Base-by-base conservation (phyloP, 1,140 invertebrate species). In the Helicoverpa zea region DNA sequence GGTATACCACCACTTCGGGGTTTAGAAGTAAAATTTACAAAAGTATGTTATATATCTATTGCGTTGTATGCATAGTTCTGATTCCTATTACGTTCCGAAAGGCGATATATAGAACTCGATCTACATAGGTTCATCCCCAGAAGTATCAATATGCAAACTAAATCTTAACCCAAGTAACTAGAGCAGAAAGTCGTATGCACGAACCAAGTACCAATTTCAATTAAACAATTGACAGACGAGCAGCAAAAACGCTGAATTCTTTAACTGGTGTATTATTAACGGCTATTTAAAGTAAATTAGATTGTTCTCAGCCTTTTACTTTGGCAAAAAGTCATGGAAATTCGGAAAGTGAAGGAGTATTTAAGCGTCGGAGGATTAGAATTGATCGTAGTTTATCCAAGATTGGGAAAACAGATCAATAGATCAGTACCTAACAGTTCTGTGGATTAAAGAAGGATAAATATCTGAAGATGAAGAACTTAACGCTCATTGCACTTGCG, bases 301-400 rank as follows among this genome's bases (percentile, higher is more conserved):
- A 61, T 63, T 47, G 56, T 49, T 29, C 35, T 51, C 13, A 43
- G n/a, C 43, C 13, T 77, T 72, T 77, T 23, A 70, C 51, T 29
- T 29, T 3, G 2, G 7, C 54, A 18, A 74, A 74, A 74, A 74
- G 4, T 16, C 13, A n/a, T 68, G 49, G 51, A 66, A 66, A 72
- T 66, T 75, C 51, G 47, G 73, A 81, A 77, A 77, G 73, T 72
- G 43, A 72, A 70, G 52, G 73, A 35, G 73, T 81, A 81, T 81
- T 81, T 81, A 76, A 81, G 58, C 51, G 47, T 2, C 29, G 18
- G 9, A 18, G 35, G 12, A 49, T 29, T 61, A 4, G 11, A 23
- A 16, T 1, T 63, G 35, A 61, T 29, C 3, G 13, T 51, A 76
- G 73, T 76, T 58, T 13, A 61, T 23, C n/a, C 12, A 61, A 10